Percentiles rank a stretch among this genome's conserved stretches.
These are phyloP conservation scores for Vandiemenella viatica DNA, from an alignment of 2,888 invertebrate genomes.

Conservation along the genomic window DNA sequence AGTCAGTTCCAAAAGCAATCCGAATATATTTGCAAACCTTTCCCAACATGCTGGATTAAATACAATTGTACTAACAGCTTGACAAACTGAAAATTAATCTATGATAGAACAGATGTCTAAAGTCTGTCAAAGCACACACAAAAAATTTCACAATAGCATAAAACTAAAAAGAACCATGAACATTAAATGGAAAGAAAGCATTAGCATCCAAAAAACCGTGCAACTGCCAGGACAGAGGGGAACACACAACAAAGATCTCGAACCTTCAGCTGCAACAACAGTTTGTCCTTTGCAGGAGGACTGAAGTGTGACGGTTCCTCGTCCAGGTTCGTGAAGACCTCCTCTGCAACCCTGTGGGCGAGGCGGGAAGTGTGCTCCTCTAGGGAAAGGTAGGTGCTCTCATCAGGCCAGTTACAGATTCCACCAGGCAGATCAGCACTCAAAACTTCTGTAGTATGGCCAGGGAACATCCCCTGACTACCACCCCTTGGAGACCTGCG, in stretches of 20 bases:
- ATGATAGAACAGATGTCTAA: too few species aligned
- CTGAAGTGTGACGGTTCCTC: constrained; percentile 4
- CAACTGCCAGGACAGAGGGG: not conserved
- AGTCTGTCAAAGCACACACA: too few species aligned
- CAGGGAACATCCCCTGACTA: constrained; percentile 7
- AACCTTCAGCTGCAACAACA: constrained; percentile 11
- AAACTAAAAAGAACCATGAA: too few species aligned
- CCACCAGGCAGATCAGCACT: constrained; percentile 64
- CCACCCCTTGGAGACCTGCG: constrained; percentile 7
- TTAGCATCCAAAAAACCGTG: constrained; percentile 6
- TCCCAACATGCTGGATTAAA: too few species aligned
- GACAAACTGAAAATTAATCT: too few species aligned
- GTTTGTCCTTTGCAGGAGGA: not conserved
- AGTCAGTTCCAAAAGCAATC: too few species aligned
- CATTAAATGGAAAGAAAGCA: too few species aligned
- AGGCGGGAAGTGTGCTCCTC: constrained; percentile 18
- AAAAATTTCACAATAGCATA: too few species aligned
- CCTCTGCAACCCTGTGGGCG: constrained; percentile 19
- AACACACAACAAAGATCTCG: not conserved
- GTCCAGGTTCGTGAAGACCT: constrained; percentile 17
- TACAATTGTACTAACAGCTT: too few species aligned
- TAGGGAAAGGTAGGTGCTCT: constrained; percentile 54
- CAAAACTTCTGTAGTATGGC: constrained; percentile 34
- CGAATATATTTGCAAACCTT: too few species aligned
- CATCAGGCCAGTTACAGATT: constrained; percentile 65